phyloP scores from a whole-genome alignment of 2,113 vertebrate genomes.

The Chaetura pelagica region DNA sequence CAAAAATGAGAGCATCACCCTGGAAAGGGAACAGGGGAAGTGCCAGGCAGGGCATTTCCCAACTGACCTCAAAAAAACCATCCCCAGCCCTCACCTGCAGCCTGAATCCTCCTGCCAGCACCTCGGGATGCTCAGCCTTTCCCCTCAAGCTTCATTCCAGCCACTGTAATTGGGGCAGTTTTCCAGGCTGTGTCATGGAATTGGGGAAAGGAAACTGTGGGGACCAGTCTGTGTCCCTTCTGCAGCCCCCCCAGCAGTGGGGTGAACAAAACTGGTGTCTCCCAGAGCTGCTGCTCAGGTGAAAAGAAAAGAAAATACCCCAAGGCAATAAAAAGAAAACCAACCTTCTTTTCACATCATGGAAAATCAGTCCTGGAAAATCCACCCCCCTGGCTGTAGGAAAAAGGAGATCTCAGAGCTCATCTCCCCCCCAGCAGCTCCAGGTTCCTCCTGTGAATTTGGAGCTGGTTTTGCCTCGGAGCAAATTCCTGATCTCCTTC shows the following conservation, averaged over 20 bases:
- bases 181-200: background rate
- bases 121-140: background rate
- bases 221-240: background rate
- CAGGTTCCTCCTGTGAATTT: accelerated
- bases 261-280: accelerated
- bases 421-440: background rate
- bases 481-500: background rate
- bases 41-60: background rate
- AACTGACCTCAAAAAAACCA: background rate
- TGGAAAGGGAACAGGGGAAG: background rate
- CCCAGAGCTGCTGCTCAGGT: background rate
- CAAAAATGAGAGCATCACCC: background rate
- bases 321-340: background rate
- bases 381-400: background rate
- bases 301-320: background rate
- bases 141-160: conserved; percentile 10
- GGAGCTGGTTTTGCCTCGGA: background rate
- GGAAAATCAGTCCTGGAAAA: background rate
- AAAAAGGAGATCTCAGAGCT: background rate
- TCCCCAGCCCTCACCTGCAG: background rate
- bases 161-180: conserved; percentile 15
- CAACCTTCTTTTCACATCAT: background rate
- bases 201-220: background rate
- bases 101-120: conserved; percentile 3
- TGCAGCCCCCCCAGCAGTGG: accelerated